Evolutionary conservation across 2,888 invertebrate genomes (phyloP).

Genomic region (Ormia ochracea): DNA sequence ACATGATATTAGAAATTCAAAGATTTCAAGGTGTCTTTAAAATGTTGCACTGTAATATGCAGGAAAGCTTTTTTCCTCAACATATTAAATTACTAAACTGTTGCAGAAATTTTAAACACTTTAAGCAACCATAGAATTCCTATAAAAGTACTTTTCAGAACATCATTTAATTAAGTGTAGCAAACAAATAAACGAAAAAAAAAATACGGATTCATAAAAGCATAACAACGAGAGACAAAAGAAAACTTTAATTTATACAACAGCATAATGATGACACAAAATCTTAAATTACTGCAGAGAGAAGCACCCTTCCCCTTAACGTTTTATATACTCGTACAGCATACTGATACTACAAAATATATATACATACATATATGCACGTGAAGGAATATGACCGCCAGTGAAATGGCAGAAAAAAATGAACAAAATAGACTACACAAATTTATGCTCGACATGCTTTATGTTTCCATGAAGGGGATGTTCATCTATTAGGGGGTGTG

Average conservation of each 20-base stretch:
- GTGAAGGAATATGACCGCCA: background rate
- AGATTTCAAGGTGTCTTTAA: too few species aligned
- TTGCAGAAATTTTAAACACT: background rate
- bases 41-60: too few species aligned
- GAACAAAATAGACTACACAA: constrained; percentile 36
- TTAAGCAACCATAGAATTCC: background rate
- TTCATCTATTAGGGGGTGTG: constrained; percentile 7
- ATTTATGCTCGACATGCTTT: constrained; percentile 57
- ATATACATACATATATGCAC: too few species aligned
- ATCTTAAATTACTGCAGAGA: constrained; percentile 42
- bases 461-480: constrained; percentile 26
- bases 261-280: constrained; percentile 43
- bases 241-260: constrained; percentile 41
- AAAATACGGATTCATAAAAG: background rate
- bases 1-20: too few species aligned
- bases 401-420: constrained; percentile 1
- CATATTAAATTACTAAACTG: background rate
- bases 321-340: background rate
- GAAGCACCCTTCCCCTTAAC: background rate
- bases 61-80: too few species aligned
- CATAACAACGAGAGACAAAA: background rate
- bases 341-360: too few species aligned
- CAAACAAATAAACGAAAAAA: too few species aligned
- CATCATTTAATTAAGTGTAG: constrained; percentile 6
- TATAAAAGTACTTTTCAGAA: background rate